Evolutionary conservation across 37 sponge, comb jelly and placozoan species (phyloP), one percentile per base, ranked within the genome.

Genomic region (Spongilla lacustris): DNA sequence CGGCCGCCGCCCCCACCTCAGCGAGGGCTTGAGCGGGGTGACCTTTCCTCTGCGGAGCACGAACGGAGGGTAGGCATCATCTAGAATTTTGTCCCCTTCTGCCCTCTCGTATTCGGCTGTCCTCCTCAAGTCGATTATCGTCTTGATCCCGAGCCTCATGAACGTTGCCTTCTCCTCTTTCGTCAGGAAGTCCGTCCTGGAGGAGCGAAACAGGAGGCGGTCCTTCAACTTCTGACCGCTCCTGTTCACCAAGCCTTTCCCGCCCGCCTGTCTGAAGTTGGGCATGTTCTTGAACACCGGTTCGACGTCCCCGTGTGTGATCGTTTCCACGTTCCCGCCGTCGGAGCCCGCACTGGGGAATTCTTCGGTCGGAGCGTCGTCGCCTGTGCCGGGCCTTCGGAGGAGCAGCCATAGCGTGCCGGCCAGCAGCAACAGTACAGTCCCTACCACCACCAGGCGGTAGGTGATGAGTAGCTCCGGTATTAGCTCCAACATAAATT

Each of bases 181-280:
- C 26, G 95, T 92, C 28, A 95, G 71, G 72, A 87, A 89, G 67
- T 95, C 95, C 0, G 92, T 89, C 0, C 95, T 58, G 31, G 95
- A 92, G 29, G 95, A 95, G 22, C 95, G 81, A 58, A 78, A 95
- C 36, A 95, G 76, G 11, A 89, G 81, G 27, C 90, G 88, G 67
- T 92, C 85, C 46, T 85, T 89, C 14, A 95, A 75, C 36, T 38
- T 77, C 21, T 37, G 76, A 1, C 92, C 92, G 35, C 78, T 36
- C 35, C 74, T 73, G 23, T 68, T 87, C 28, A 36, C n/a, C 28
- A 91, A 67, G 0, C 85, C 81, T 10, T 41, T 69, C 3, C 92
- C 90, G 6, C 95, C 92, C 11, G 90, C 90, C 50, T 93, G 94
- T 23, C 95, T 77, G 88, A 95, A 95, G 84, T 95, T 95, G 36